Conservation (phyloP, 2,888 invertebrate genomes). For the Pecten maximus region DNA sequence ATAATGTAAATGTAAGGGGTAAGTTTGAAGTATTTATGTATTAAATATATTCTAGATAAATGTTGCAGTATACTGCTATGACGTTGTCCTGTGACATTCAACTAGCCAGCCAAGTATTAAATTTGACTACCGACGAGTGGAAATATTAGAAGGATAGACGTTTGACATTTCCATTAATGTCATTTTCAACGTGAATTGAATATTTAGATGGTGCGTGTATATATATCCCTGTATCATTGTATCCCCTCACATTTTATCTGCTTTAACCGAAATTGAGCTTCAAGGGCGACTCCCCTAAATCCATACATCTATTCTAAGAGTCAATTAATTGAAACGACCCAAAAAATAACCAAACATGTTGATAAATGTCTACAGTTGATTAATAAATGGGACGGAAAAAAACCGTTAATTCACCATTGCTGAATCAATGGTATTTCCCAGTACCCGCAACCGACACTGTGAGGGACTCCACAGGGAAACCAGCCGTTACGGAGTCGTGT, state of each 20-base stretch:
- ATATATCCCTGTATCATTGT: too few species aligned
- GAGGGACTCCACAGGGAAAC: not conserved
- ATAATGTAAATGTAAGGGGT: too few species aligned
- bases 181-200: not conserved
- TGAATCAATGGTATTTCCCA: not conserved
- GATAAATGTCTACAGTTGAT: not conserved
- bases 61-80: too few species aligned
- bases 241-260: not conserved
- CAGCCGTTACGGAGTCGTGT: not conserved
- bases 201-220: not conserved
- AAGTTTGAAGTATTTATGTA: too few species aligned
- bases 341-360: not conserved
- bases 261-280: not conserved
- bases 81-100: too few species aligned
- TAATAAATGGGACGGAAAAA: not conserved
- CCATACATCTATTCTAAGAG: too few species aligned
- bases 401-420: not conserved
- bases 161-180: not conserved
- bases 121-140: not conserved
- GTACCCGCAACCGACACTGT: not conserved
- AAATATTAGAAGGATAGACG: not conserved
- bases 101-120: too few species aligned
- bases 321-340: not conserved
- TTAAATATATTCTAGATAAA: too few species aligned
- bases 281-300: not conserved